Evolutionary conservation across 2,113 vertebrate species (phyloP).

Genomic region (Regulus satrapa): DNA sequence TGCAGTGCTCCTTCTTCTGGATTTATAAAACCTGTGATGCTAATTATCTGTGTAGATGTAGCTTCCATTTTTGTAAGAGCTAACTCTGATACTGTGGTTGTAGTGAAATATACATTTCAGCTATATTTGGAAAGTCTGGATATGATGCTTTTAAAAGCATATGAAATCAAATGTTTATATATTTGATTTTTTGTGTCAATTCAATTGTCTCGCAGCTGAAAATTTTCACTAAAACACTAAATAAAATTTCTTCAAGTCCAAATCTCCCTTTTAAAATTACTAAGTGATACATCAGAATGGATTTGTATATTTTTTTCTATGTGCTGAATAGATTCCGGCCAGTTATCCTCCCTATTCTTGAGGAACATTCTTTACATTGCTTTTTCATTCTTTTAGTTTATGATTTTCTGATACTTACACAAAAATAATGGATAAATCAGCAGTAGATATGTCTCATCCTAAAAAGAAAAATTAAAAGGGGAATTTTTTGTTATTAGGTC

Average conservation of each 20-base stretch:
- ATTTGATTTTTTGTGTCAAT: neutral
- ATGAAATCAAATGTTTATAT: neutral
- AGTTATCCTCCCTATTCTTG: neutral
- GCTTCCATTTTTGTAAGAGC: neutral
- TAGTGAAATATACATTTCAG: neutral
- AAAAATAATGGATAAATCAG: neutral
- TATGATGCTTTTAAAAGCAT: neutral
- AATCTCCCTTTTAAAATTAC: neutral
- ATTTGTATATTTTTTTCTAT: neutral
- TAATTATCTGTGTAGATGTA: neutral
- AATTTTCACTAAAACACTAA: neutral
- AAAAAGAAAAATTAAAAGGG: neutral
- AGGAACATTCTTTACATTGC: neutral
- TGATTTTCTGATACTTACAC: neutral
- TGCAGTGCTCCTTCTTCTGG: neutral
- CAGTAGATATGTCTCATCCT: neutral
- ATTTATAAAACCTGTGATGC: neutral
- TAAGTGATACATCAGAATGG: neutral
- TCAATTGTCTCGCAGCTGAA: neutral
- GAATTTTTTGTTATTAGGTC: neutral
- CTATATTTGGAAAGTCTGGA: neutral
- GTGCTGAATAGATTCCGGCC: fast-evolving
- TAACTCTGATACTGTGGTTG: neutral
- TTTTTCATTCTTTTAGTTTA: neutral
- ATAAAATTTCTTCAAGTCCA: neutral